Base-by-base conservation (phyloP, 2,113 vertebrate genomes). In the Dipodomys ordii region DNA sequence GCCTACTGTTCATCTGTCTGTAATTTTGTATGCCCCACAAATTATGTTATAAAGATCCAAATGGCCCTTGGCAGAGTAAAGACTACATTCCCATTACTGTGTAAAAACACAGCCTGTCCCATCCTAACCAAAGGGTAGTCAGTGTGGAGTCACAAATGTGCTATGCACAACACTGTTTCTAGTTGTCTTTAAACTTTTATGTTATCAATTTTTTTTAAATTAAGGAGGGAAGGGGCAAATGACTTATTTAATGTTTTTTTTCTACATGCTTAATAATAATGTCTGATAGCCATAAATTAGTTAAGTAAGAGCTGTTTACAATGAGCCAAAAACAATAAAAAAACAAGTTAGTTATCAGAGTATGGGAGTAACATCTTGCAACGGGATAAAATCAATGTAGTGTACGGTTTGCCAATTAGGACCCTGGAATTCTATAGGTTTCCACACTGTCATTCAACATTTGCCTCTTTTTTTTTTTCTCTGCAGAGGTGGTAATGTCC, bases 261-360 rank as follows among this genome's bases (percentile, higher is more conserved):
- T 32, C 60, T 3, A 64, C 22, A 87, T 96, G 12, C 32, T 82
- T 94, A 79, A 46, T 32, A 91, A 85, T 35, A 73, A 76, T 30
- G 19, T 11, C 60, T 80, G 19, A 68, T n/a, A 60, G 15, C 57
- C 81, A 18, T 64, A 82, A 49, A 82, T 81, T 68, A 32, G 62
- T 91, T 96, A 86, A 84, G 44, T 60, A 65, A 71, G 9, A 67
- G 67, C 64, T 80, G 72, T 86, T 22, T 88, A 68, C 9, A 53
- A 92, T 35, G 53, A 68, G 30, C 23, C 64, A 84, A 87, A 78
- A 67, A 83, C 20, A 44, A 87, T 71, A 44, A 10, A 39, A 77
- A 81, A 13, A 87, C 13, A 1, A 27, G 69, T 44, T 9, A 71
- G 60, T 77, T 72, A 53, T 0, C 0, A 57, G 79, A 72, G 3